Evolutionary conservation across 2,888 invertebrate species (phyloP), one percentile per base, ranked within the genome.

Genomic region (Nomada hirtipes): DNA sequence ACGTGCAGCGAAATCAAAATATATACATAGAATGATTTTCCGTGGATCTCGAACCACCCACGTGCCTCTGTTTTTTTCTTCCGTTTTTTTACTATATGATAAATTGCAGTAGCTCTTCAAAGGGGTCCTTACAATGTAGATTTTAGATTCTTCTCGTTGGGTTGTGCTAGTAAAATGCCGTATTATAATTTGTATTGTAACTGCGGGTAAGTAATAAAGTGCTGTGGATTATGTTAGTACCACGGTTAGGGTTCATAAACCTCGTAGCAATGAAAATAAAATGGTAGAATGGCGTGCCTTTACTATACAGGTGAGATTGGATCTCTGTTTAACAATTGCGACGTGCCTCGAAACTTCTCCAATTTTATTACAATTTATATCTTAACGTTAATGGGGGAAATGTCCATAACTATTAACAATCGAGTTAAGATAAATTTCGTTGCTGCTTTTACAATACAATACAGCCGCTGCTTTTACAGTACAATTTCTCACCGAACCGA

Each of bases 1-100:
- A 36, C 36, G 36, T 60, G 69, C 53, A 44, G 4, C 7, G 60
- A 18, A 50, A 64, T 68, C 52, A 44, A 65, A 71, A 79, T 65
- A 42, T 76, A 67, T 0, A 20, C 20, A 20, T 65, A 64, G 47
- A 47, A 20, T 61, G 42, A 4, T 20, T 15, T 57, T 26, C 15
- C 13, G 2, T 3, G 42, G 7, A n/a, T 18, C 13, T 18, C 47
- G 47, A 47, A 15, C 70, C 53, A n/a, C 36, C 29, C 15, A 20
- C 57, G 26, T 29, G 18, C 10, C 20, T 44, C 42, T 42, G n/a
- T 59, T 64, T n/a, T 76, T 29, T 7, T 0, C 29, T 29, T 29
- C 29, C 7, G 29, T 7, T 55, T 52, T 18, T 60, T 53, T 60
- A 60, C 47, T 65, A 53, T 23, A 65, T n/a, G 72, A 36, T 4